Evolutionary conservation across 2,888 invertebrate species (phyloP).

Genomic region (Drosophila recens): DNA sequence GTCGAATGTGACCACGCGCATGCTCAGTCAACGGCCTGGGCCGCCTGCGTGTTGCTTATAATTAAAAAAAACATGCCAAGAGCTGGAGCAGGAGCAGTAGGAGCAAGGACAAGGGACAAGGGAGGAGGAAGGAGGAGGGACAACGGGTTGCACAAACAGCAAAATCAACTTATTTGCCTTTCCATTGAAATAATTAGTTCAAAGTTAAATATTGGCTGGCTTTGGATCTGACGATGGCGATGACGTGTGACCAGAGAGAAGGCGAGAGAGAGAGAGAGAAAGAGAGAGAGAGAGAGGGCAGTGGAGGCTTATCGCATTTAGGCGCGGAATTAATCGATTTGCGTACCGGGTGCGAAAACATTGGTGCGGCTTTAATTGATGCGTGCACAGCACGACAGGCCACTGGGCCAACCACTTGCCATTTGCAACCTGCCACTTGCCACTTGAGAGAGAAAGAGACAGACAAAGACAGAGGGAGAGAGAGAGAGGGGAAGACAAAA

Average conservation of each 20-base stretch:
- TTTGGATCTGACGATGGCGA: slow-evolving; percentile 11
- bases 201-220: slow-evolving; percentile 82
- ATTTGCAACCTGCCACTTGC: slow-evolving; percentile 7
- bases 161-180: slow-evolving; percentile 79
- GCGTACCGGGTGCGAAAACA: slow-evolving; percentile 84
- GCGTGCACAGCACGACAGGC: slow-evolving; percentile 72
- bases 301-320: slow-evolving; percentile 74
- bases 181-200: slow-evolving; percentile 84
- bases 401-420: slow-evolving; percentile 10
- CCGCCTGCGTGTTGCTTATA: slow-evolving; percentile 81
- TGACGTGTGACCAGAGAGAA: slow-evolving; percentile 15
- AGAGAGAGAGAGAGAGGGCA: slow-evolving; percentile 4
- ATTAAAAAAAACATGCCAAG: slow-evolving; percentile 79
- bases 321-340: slow-evolving; percentile 80
- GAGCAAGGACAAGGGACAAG: neutral
- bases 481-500: no score
- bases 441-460: neutral
- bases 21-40: slow-evolving; percentile 60
- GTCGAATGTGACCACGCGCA: slow-evolving; percentile 76
- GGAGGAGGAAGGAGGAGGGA: neutral
- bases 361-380: slow-evolving; percentile 83
- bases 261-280: neutral
- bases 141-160: slow-evolving; percentile 43
- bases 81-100: neutral
- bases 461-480: neutral